Conservation (phyloP, 2,797 vertebrate genomes). For the Darevskia nairensis region DNA sequence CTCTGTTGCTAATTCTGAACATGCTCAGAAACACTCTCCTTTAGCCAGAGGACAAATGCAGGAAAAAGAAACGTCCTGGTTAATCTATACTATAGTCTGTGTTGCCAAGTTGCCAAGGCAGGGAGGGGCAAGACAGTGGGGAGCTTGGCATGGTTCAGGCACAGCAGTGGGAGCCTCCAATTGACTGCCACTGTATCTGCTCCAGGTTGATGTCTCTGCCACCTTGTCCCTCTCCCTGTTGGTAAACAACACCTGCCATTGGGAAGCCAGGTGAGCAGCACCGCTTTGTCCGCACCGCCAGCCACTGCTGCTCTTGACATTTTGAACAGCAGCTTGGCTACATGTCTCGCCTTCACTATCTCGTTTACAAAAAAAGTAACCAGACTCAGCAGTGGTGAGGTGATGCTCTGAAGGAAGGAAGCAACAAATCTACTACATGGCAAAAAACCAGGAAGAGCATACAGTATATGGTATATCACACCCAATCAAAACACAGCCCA, state of each 20-base stretch:
- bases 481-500: not conserved
- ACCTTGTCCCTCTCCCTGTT: too few species aligned
- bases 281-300: too few species aligned
- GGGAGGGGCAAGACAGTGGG: too few species aligned
- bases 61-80: not conserved
- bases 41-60: not conserved
- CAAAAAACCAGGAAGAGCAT: not conserved
- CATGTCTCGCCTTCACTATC: not conserved
- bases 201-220: too few species aligned
- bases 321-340: not conserved
- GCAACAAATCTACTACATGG: not conserved
- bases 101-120: too few species aligned
- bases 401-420: not conserved
- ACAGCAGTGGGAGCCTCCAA: too few species aligned
- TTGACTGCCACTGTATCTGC: too few species aligned
- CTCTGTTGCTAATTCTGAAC: not conserved
- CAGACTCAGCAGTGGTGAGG: not conserved
- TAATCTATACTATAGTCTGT: not conserved
- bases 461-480: not conserved
- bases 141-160: too few species aligned
- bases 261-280: too few species aligned
- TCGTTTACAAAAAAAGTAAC: not conserved
- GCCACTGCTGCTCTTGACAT: too few species aligned
- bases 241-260: too few species aligned
- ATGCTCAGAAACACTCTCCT: not conserved